Base-by-base conservation (phyloP, 2,888 invertebrate genomes). In the Apodemia hepburni region DNA sequence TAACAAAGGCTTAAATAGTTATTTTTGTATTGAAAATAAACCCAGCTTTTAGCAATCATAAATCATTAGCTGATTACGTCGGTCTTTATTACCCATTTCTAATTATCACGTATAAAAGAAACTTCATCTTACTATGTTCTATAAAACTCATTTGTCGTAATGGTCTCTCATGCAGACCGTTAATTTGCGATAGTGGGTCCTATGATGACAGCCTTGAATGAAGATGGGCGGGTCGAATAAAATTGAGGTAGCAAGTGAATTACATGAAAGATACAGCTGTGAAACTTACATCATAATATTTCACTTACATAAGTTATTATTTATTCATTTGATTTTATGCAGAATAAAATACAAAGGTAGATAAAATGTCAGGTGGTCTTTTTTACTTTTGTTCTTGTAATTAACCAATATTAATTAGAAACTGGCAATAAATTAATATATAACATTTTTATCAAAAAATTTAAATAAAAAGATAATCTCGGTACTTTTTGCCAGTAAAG, bases 181-280 rank as follows among this genome's bases (percentile, higher is more conserved):
- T 80, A 78, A 81, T 81, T 79, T 77, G 75, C 75, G 78, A 80
- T 81, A 77, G 76, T 74, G 72, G 72, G 69, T 72, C 70, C 72
- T 70, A 73, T 71, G 75, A 73, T 69, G 69, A 71, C 78, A 75
- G 75, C 74, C 67, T 63, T 67, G 73, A 73, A 77, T 72, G 75
- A 71, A 74, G 74, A 75, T 74, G 75, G 71, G 72, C 70, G 75
- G 71, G 70, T 67, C 71, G 68, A 73, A 70, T 73, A 73, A 57
- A 57, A 61, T 70, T 67, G 66, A 70, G 61, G 42, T 54, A 38
- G 57, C 42, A 29, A 42, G 54, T 45, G 57, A 57, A 27, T 29
- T 45, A 33, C 38, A 57, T n/a, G 38, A 61, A 42, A 42, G 42
- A 58, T 45, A 22, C 33, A 54, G 27, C 54, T 54, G 27, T 18